Evolutionary conservation across 2,113 vertebrate species (phyloP).

Genomic region (Crypturellus undulatus): DNA sequence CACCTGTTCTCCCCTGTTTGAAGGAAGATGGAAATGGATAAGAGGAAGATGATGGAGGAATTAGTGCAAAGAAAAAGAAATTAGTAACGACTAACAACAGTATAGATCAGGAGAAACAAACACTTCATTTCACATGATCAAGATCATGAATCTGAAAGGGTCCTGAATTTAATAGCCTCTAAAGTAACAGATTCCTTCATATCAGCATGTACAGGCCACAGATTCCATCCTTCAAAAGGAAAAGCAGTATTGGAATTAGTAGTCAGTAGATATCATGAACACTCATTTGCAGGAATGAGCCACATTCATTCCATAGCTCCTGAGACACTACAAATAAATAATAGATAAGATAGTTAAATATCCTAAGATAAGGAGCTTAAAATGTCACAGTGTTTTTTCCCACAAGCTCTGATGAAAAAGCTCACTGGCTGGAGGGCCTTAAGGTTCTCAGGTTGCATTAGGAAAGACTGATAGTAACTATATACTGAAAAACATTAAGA

Average conservation of each 20-base stretch:
- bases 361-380: neutral
- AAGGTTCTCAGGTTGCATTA: constrained; percentile 19
- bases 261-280: neutral
- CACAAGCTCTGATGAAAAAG: constrained; percentile 7
- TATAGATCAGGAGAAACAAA: constrained; percentile 44
- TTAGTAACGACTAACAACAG: constrained; percentile 53
- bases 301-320: neutral
- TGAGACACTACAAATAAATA: constrained; percentile 1
- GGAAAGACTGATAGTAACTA: neutral
- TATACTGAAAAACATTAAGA: neutral
- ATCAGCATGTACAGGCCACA: neutral
- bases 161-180: neutral
- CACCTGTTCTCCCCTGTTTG: constrained; percentile 91
- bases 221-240: neutral
- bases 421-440: neutral
- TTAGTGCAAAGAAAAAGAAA: constrained; percentile 47
- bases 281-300: neutral
- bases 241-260: neutral
- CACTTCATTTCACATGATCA: constrained; percentile 9
- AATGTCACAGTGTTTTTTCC: constrained; percentile 23
- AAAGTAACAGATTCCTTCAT: neutral
- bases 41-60: constrained; percentile 58
- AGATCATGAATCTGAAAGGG: neutral
- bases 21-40: constrained; percentile 35
- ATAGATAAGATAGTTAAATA: neutral